phyloP scores from a whole-genome alignment of 1,140 invertebrate species.

The Zelostemma sp. region DNA sequence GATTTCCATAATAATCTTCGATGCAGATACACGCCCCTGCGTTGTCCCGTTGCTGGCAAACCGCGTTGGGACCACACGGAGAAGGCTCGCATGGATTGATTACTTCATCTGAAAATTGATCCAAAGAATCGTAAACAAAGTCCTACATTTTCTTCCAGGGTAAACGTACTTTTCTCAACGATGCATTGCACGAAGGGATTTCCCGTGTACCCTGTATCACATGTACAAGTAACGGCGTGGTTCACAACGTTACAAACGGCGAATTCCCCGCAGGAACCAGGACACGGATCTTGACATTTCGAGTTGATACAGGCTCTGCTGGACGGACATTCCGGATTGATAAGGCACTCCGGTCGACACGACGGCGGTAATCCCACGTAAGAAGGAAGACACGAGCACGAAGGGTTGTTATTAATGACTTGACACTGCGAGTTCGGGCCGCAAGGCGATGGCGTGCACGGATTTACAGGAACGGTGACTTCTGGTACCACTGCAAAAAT shows the following conservation, averaged over 20 bases:
- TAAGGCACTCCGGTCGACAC: constrained; percentile 82
- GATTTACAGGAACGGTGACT: constrained; percentile 70
- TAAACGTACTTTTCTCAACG: constrained; percentile 56
- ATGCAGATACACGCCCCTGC: constrained; percentile 72
- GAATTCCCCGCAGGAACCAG: constrained; percentile 81
- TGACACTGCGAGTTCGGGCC: constrained; percentile 83
- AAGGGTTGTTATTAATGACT: constrained; percentile 73
- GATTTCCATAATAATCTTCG: constrained; percentile 72
- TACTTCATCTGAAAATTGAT: constrained; percentile 53
- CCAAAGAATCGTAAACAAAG: no score
- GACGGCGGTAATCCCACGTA: constrained; percentile 80
- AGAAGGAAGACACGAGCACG: constrained; percentile 79
- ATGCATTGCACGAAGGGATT: constrained; percentile 80
- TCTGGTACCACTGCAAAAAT: constrained; percentile 49
- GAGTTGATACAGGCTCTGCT: constrained; percentile 81
- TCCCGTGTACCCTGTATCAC: constrained; percentile 80
- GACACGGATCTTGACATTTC: no score
- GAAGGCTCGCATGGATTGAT: constrained; percentile 71
- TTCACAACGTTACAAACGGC: constrained; percentile 82
- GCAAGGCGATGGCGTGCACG: constrained; percentile 83
- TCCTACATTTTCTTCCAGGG: no score
- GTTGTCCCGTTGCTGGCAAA: constrained; percentile 70
- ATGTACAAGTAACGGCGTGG: constrained; percentile 83
- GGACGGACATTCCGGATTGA: constrained; percentile 82
- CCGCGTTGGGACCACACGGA: constrained; percentile 73